phyloP scores from a whole-genome alignment of 2,888 invertebrate genomes.

The Glaucopsyche alexis region DNA sequence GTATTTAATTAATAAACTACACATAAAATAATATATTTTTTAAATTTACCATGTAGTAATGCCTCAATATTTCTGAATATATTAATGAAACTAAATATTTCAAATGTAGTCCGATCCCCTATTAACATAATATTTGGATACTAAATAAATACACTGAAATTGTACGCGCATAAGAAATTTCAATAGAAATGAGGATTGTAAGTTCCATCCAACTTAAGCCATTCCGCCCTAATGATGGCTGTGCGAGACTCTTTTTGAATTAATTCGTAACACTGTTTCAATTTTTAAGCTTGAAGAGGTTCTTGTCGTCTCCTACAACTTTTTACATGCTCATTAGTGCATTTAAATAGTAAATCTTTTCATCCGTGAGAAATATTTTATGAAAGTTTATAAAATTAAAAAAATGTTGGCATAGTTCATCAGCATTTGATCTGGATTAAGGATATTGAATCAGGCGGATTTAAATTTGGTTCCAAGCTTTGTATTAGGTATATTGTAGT shows the following conservation, averaged over 20 bases:
- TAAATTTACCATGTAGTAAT: too few relatives aligned
- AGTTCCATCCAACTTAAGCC: constrained; percentile 38
- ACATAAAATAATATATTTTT: too few relatives aligned
- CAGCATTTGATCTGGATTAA: background rate
- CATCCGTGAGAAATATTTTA: constrained; percentile 6
- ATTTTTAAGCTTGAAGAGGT: constrained; percentile 18
- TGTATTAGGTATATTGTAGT: too few relatives aligned
- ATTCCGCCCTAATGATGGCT: constrained; percentile 39
- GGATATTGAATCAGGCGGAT: background rate
- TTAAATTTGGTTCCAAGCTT: background rate
- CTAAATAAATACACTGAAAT: constrained; percentile 12
- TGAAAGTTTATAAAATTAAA: background rate
- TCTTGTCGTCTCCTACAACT: background rate
- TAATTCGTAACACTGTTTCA: constrained; percentile 32
- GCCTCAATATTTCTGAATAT: too few relatives aligned
- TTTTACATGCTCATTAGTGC: constrained; percentile 28
- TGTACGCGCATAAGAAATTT: constrained; percentile 39
- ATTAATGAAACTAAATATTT: too few relatives aligned
- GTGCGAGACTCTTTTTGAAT: constrained; percentile 37
- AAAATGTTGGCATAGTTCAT: background rate
- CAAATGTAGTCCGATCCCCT: too few relatives aligned
- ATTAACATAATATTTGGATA: background rate
- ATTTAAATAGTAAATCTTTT: constrained; percentile 6
- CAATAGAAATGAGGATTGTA: constrained; percentile 37
- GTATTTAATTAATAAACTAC: too few relatives aligned